phyloP scores from a whole-genome alignment of 2,797 vertebrate genomes.

The Pygocentrus nattereri region DNA sequence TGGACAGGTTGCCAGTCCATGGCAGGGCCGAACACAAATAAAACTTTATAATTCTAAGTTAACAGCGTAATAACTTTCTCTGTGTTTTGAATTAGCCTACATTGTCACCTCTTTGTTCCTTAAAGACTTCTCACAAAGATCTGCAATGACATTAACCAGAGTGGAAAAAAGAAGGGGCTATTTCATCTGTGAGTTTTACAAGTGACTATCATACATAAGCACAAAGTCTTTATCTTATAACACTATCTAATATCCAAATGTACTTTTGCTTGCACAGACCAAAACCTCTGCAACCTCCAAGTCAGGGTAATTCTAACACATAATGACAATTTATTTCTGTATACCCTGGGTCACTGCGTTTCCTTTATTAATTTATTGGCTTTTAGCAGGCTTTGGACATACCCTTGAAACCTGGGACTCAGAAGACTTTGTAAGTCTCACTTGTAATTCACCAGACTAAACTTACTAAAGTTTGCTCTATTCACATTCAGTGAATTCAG shows the following conservation, averaged over 20 bases:
- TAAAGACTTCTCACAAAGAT: conserved; percentile 86
- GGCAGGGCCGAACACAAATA: too few relatives aligned
- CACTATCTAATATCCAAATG: not conserved
- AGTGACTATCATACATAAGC: not conserved
- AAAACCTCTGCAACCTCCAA: conserved; percentile 51
- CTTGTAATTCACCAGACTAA: not conserved
- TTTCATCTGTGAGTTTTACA: conserved; percentile 60
- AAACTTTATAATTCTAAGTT: too few relatives aligned
- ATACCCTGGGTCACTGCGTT: not conserved
- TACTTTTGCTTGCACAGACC: conserved; percentile 51
- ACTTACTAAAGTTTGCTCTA: not conserved
- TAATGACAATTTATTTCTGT: not conserved
- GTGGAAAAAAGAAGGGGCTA: conserved; percentile 32
- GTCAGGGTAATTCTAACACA: conserved; percentile 65
- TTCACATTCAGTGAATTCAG: not conserved
- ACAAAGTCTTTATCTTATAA: not conserved
- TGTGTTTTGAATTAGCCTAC: not conserved
- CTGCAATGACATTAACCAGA: conserved; percentile 63
- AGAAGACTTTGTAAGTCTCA: conserved; percentile 76
- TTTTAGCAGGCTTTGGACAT: not conserved
- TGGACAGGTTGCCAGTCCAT: too few relatives aligned
- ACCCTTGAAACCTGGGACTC: conserved; percentile 63
- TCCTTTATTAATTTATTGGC: not conserved
- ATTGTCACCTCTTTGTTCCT: conserved; percentile 13
- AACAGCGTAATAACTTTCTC: too few relatives aligned